These are phyloP conservation scores for Sapajus apella DNA, from an alignment of 2,113 vertebrate species.

Conservation along the genomic window DNA sequence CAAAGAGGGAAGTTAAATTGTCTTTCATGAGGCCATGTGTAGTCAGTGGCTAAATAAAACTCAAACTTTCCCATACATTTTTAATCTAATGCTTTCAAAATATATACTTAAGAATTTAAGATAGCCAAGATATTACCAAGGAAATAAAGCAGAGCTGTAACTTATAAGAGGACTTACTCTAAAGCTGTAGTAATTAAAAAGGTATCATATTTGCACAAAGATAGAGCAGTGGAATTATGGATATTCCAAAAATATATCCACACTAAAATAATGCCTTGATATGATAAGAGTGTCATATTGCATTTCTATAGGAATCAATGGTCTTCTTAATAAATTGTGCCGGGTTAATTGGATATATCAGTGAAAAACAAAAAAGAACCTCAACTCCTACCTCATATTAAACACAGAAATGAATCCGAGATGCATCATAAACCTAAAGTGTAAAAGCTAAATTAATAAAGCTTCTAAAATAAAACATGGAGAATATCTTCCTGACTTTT, in stretches of 20 bases:
- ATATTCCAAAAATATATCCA: not conserved
- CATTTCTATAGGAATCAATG: not conserved
- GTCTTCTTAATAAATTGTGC: not conserved
- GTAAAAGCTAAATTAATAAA: not conserved
- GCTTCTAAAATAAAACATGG: not conserved
- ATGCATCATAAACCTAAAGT: not conserved
- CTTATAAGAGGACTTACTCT: not conserved
- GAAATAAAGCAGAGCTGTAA: not conserved
- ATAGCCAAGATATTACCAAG: not conserved
- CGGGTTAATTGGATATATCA: not conserved
- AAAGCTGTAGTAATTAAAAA: not conserved
- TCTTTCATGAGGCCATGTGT: not conserved
- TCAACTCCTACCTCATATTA: not conserved
- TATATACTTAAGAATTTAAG: not conserved
- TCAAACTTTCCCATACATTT: conserved; percentile 10
- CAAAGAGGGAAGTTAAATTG: not conserved
- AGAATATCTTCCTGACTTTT: not conserved
- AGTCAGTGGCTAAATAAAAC: conserved; percentile 11
- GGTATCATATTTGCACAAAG: not conserved
- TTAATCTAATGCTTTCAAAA: conserved; percentile 20
- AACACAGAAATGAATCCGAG: not conserved
- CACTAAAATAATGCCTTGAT: not conserved
- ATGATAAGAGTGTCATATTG: not conserved
- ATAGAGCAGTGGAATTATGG: not conserved
- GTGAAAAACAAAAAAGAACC: not conserved